phyloP scores from a whole-genome alignment of 2,113 vertebrate species.

The Limanda limanda region DNA sequence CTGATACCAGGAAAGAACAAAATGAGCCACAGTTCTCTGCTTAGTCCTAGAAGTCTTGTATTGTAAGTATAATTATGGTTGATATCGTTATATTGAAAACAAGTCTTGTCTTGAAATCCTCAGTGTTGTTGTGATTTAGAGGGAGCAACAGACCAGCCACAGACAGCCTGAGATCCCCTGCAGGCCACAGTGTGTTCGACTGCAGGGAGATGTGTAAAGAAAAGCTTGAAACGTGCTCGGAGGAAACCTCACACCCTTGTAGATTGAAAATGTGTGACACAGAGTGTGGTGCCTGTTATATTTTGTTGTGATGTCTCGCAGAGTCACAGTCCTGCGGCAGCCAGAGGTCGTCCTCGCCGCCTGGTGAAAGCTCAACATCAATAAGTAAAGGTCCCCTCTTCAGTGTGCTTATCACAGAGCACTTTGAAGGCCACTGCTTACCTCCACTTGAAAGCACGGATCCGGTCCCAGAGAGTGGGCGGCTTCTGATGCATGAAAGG shows the following conservation, averaged over 20 bases:
- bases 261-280: background rate
- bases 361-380: constrained; percentile 44
- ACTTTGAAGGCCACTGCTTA: constrained; percentile 50
- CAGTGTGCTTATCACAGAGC: constrained; percentile 27
- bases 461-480: constrained; percentile 26
- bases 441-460: constrained; percentile 46
- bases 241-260: background rate
- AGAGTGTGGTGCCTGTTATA: background rate
- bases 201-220: constrained; percentile 8
- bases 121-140: too few species aligned
- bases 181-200: background rate
- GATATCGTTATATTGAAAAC: too few species aligned
- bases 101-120: background rate
- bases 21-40: too few species aligned
- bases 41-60: too few species aligned
- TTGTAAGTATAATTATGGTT: too few species aligned
- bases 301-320: background rate
- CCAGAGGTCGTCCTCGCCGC: background rate
- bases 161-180: background rate
- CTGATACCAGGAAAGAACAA: too few species aligned
- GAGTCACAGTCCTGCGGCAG: background rate
- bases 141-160: background rate
- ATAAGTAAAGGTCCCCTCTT: constrained; percentile 55
- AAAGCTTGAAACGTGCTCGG: background rate
- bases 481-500: constrained; percentile 59